phyloP scores from a whole-genome alignment of 2,113 vertebrate genomes.

The Phrynocephalus versicolor region DNA sequence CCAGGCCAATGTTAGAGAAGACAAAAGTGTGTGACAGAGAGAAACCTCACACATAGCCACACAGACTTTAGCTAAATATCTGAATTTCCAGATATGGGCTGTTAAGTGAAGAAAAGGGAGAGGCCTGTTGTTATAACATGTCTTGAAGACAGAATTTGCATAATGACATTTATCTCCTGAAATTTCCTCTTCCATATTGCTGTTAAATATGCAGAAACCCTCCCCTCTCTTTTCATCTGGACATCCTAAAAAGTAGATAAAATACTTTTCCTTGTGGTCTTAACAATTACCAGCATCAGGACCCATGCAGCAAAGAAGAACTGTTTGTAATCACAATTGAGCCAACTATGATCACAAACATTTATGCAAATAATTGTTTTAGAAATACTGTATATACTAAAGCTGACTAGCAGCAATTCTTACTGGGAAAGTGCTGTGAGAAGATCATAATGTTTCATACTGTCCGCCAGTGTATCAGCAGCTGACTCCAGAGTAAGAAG shows the following conservation, averaged over 20 bases:
- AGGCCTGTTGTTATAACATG: neutral
- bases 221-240: neutral
- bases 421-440: slow-evolving; percentile 96
- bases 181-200: neutral
- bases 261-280: neutral
- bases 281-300: neutral
- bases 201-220: neutral
- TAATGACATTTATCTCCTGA: neutral
- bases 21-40: neutral
- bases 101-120: neutral
- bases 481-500: slow-evolving; percentile 96
- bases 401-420: slow-evolving; percentile 62
- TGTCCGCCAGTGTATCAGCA: slow-evolving; percentile 94
- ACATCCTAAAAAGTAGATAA: neutral
- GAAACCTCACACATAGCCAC: neutral
- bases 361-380: neutral
- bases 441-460: slow-evolving; percentile 95
- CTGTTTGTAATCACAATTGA: neutral
- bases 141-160: neutral
- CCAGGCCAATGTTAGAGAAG: neutral
- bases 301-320: neutral
- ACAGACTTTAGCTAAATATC: neutral
- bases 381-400: neutral
- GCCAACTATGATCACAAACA: too few relatives aligned
- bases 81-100: neutral